Conservation (phyloP, 2,888 invertebrate genomes). For the Orthosia incerta region DNA sequence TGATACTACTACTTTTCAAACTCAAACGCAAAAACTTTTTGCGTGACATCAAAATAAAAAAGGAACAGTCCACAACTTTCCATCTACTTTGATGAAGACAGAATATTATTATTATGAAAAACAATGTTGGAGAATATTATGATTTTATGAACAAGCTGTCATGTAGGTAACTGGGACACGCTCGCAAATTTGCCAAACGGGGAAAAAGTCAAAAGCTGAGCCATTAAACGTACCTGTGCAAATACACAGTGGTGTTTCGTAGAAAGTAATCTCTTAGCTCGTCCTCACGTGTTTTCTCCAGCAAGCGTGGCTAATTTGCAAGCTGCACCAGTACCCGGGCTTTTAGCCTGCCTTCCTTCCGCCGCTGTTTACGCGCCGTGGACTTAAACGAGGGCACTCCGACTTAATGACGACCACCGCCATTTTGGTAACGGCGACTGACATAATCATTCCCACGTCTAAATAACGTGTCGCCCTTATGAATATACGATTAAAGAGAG, state of each 20-base stretch:
- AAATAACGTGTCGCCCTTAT: conserved; percentile 55
- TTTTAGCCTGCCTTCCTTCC: conserved; percentile 87
- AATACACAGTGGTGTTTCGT: conserved; percentile 74
- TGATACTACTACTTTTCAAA: conserved; percentile 36
- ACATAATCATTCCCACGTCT: conserved; percentile 71
- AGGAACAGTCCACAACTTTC: conserved; percentile 23
- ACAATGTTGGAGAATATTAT: conserved; percentile 39
- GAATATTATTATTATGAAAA: conserved; percentile 33
- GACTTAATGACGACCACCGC: conserved; percentile 86
- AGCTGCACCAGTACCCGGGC: conserved; percentile 81
- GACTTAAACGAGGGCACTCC: conserved; percentile 87
- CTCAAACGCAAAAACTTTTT: conserved; percentile 46
- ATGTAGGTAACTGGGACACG: conserved; percentile 59
- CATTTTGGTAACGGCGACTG: conserved; percentile 82
- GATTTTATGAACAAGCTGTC: conserved; percentile 48
- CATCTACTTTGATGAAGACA: conserved; percentile 28
- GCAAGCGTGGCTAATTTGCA: conserved; percentile 87
- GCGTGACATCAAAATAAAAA: conserved; percentile 36
- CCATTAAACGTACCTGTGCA: conserved; percentile 69
- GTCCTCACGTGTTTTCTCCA: conserved; percentile 81
- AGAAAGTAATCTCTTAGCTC: conserved; percentile 84
- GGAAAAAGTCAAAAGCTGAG: conserved; percentile 61
- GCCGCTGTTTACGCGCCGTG: conserved; percentile 83
- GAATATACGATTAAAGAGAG: conserved; percentile 46
- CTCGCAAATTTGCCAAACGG: conserved; percentile 54